Evolutionary conservation across 64 coral and sea anemone species (phyloP).

Genomic region (Montipora sp.): DNA sequence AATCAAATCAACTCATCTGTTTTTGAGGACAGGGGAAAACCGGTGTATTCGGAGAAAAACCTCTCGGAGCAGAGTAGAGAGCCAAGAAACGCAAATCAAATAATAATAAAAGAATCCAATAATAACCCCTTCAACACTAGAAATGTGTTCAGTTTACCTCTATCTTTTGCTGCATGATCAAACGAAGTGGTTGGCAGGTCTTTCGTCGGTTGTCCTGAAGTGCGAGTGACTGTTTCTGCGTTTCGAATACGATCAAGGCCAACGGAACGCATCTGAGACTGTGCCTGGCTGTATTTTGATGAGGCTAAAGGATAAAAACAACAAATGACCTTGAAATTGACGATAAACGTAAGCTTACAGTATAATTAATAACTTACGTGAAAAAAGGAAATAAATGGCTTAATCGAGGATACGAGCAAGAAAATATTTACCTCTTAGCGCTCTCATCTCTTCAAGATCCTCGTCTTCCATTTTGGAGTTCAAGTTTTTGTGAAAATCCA

Average conservation of each 20-base stretch:
- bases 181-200: not conserved
- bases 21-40: too few species aligned
- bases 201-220: slow-evolving; percentile 23
- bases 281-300: slow-evolving; percentile 17
- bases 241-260: not conserved
- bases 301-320: not conserved
- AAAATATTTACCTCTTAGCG: slow-evolving; percentile 40
- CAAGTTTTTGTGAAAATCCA: not conserved
- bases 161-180: not conserved
- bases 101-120: too few species aligned
- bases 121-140: not conserved
- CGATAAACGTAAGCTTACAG: too few species aligned
- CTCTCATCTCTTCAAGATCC: slow-evolving; percentile 68
- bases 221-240: slow-evolving; percentile 7
- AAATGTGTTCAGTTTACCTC: not conserved
- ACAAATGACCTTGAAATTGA: not conserved
- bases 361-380: too few species aligned
- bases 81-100: too few species aligned
- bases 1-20: too few species aligned
- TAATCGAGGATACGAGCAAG: not conserved
- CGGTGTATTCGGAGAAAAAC: too few species aligned
- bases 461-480: slow-evolving; percentile 44
- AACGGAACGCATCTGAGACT: not conserved
- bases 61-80: too few species aligned
- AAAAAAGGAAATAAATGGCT: not conserved